Base-by-base conservation (phyloP, 1,140 invertebrate species). In the Zophobas morio region DNA sequence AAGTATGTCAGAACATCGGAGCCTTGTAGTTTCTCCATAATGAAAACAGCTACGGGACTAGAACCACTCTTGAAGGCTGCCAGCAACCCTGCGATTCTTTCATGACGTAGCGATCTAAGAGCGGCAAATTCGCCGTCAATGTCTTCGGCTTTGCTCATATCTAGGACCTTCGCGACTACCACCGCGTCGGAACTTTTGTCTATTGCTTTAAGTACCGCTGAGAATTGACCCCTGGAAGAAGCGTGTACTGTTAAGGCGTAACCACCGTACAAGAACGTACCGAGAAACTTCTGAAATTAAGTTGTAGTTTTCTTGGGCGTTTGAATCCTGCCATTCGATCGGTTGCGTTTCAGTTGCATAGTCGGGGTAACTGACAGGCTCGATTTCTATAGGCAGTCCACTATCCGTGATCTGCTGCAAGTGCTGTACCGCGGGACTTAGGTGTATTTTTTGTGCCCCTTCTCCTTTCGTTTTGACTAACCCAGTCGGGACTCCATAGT, bases 1-100 rank as follows among this genome's bases (percentile, higher is more conserved):
- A 99, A 88, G 83, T 96, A 97, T 0, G 95, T 95, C 0, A 98
- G 86, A 47, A 98, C 90, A 83, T 98, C 96, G n/a, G 96, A 94
- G 0, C 96, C 96, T 83, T 96, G 95, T 0, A 98, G 87, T 82
- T 95, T 96, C 84, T 98, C 96, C 86, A 96, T 87, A 1, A 98
- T 90, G 34, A 97, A 90, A 0, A 93, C 90, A 20, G 92, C 91
- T 0, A 91, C 89, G 32, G 91, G 91, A 0, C 89, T 87, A 33
- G 91, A 91, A 0, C 89, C 87, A 0, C 91, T 89, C 83, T 92
- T 92, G 82, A 92, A 96, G 0, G 93, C 94, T 5, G 89, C 92
- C 51, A 94, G 85, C 0, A 98, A 84, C 2, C 90, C 88, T 0
- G 93, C 93, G 85, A 99, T 93, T 82, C 94, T 90, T 84, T 97